These are phyloP conservation scores for Bucco capensis DNA, from an alignment of 2,113 vertebrate species.

Conservation along the genomic window DNA sequence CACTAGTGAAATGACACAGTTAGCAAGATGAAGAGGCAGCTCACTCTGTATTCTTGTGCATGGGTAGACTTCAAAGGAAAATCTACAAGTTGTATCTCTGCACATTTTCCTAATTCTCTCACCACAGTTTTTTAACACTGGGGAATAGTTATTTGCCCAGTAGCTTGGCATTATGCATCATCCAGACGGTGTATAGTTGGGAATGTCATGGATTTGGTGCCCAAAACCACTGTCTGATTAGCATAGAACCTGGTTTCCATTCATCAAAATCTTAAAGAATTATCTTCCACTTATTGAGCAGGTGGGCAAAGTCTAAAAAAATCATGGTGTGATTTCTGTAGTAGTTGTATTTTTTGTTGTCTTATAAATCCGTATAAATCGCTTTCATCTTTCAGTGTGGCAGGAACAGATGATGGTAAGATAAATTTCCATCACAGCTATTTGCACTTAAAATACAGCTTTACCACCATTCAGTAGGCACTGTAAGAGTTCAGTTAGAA, in stretches of 20 bases:
- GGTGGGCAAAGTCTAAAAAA: conserved; percentile 10
- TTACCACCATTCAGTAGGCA: background rate
- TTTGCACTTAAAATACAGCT: background rate
- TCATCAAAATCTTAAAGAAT: conserved; percentile 44
- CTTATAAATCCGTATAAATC: conserved; percentile 35
- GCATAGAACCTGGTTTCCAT: conserved; percentile 11
- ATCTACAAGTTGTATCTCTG: background rate
- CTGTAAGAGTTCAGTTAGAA: background rate
- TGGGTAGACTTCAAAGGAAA: background rate
- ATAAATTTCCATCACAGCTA: background rate
- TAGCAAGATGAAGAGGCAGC: background rate
- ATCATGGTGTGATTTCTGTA: background rate
- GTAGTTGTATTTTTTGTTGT: background rate
- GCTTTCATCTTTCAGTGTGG: background rate
- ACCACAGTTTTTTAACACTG: background rate
- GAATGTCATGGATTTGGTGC: background rate
- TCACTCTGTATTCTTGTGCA: background rate
- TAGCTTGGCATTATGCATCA: background rate
- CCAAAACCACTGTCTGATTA: background rate
- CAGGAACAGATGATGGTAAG: conserved; percentile 8
- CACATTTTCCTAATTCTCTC: background rate
- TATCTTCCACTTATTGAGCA: conserved; percentile 15
- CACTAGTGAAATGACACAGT: background rate
- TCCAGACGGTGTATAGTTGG: background rate
- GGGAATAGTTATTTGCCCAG: background rate